Base-by-base conservation (phyloP, 1,140 invertebrate species). In the Drosophila nasuta region DNA sequence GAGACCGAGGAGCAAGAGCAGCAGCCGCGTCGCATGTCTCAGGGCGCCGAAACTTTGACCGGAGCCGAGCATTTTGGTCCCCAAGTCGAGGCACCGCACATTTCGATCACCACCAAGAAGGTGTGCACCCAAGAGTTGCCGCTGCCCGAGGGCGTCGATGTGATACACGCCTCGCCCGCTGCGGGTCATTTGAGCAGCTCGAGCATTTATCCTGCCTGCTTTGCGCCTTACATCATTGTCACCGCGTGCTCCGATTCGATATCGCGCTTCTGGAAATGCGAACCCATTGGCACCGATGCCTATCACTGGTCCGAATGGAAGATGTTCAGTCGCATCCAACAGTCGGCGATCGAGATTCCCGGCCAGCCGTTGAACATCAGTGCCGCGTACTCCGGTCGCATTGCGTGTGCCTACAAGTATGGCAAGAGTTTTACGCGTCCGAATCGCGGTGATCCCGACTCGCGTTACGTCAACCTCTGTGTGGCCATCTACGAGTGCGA, bases 401-500 rank as follows among this genome's bases (percentile, higher is more conserved):
- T 99, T 52, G 98, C 99, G 0, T 98, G 98, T 92, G 98, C 98
- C 0, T 99, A 99, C 92, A 98, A 98, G 90, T 96, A 97, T 82
- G 97, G 97, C 10, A 96, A 96, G 74, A 97, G 96, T 8, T 97
- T 97, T 87, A 97, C 96, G 0, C 93, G 96, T 1, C 96, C 96
- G 0, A 95, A 95, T 80, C 96, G 96, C 92, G 94, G 93, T 28
- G 96, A 97, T 91, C 95, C 96, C 0, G 96, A 97, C 81, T 96
- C 96, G 1, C 94, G 97, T 46, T 98, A 97, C 93, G 97, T 98
- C 43, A 99, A 98, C 93, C 94, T 99, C 0, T 97, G 96, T 91
- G 97, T 99, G 2, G 97, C 97, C n/a, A 98, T 99, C 73, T 99
- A 99, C 93, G 99, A 99, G 93, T 99, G 99, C 93, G 99, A 99